Conservation (phyloP, 1,140 invertebrate genomes). For the Aricia agestis region DNA sequence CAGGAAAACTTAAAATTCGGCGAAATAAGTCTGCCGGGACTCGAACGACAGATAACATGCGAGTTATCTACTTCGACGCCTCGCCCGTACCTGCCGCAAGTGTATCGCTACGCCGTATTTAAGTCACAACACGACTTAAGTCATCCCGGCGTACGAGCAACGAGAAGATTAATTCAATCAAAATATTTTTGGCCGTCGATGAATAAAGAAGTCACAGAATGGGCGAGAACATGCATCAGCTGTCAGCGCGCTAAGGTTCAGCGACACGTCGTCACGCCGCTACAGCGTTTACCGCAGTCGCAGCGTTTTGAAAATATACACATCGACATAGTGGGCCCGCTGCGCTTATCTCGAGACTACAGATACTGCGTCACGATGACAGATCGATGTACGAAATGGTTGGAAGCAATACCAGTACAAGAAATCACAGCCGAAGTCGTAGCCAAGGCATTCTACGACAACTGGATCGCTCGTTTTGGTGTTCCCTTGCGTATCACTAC, state of each 20-base stretch:
- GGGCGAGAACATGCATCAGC: conserved; percentile 21
- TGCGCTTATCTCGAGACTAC: too few relatives aligned
- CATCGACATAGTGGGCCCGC: too few relatives aligned
- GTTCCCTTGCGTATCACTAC: too few relatives aligned
- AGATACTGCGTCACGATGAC: too few relatives aligned
- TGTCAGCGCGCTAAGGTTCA: conserved; percentile 26
- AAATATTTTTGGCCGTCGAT: conserved; percentile 25
- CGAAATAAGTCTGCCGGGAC: neutral
- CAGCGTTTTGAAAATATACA: too few relatives aligned
- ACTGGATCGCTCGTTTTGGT: too few relatives aligned
- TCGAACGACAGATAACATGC: conserved; percentile 10
- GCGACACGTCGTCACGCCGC: conserved; percentile 19
- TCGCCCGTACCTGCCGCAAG: conserved; percentile 15
- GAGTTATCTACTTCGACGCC: conserved; percentile 10
- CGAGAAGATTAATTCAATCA: conserved; percentile 20
- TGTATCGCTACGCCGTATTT: conserved; percentile 23
- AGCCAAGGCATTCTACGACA: too few relatives aligned
- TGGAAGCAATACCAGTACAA: too few relatives aligned
- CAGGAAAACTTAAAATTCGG: conserved; percentile 15
- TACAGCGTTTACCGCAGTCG: too few relatives aligned
- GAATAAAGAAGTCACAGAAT: conserved; percentile 20
- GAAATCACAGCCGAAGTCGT: too few relatives aligned
- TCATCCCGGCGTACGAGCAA: conserved; percentile 21
- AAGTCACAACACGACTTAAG: conserved; percentile 25
- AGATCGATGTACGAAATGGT: too few relatives aligned